Evolutionary conservation across 2,888 invertebrate genomes (phyloP), one percentile per base, ranked within the genome.

Genomic region (Brachylomia viminalis): DNA sequence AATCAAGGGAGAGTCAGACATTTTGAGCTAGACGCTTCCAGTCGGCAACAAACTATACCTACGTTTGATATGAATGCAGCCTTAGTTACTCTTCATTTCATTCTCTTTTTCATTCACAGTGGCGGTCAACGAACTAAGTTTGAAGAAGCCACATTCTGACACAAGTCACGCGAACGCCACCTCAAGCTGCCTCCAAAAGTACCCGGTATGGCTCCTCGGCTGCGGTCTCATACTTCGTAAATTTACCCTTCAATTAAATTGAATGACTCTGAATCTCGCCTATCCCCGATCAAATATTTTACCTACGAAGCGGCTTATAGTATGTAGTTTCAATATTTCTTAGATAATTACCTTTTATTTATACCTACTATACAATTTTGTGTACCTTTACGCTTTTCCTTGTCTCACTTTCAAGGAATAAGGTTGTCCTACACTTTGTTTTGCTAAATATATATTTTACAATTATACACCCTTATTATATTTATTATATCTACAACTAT

Each of bases 41-140:
- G 38, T 38, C 20, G 11, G 7, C 30, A 20, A 15, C 38, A 0
- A 7, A 42, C 52, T 23, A 23, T 7, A 30, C 10, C 8, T 42
- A 42, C 10, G 27, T 52, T 30, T 30, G 23, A 13, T 73, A 30
- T 30, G 13, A 30, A 52, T n/a, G 1, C 3, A 20, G 27, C 17
- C 3, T 42, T n/a, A 30, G 15, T 56, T 64, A 27, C 4, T 47
- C 15, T 64, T 52, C 45, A 73, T 27, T n/a, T n/a, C n/a, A n/a
- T 38, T 38, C 38, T n/a, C 20, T 67, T 2, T 62, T 82, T 73
- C 20, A 85, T 58, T 85, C 72, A 20, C 94, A 96, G 96, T 96
- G 91, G 95, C 95, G 80, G 95, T 96, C 80, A 96, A 95, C 91
- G 96, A 96, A 91, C 91, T 96, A 64, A 95, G 94, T 89, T 77